phyloP scores from a whole-genome alignment of 30 jellyfish, hydroid and myxozoan species.

The Turritopsis dohrnii region DNA sequence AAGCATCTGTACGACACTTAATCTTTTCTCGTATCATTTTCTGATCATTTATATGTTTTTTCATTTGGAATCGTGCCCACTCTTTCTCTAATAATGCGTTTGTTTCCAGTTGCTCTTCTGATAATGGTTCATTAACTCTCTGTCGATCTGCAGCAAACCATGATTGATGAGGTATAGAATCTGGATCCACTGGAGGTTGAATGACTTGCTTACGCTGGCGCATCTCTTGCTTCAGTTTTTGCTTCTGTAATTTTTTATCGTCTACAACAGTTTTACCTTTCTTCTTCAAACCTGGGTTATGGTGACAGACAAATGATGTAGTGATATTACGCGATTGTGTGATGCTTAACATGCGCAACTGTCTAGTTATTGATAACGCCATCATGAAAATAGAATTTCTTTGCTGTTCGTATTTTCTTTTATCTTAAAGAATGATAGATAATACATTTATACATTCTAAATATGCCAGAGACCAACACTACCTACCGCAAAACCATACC shows the following conservation, averaged over 20 bases:
- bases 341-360: background rate
- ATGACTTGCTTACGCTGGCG: slow-evolving; percentile 52
- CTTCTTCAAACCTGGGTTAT: slow-evolving; percentile 73
- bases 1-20: slow-evolving; percentile 72
- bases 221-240: slow-evolving; percentile 54
- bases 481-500: too few relatives aligned
- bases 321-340: slow-evolving; percentile 21
- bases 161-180: slow-evolving; percentile 66
- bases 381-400: too few relatives aligned
- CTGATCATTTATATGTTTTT: slow-evolving; percentile 51
- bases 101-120: slow-evolving; percentile 53
- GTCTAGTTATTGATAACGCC: background rate
- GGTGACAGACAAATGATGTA: slow-evolving; percentile 37
- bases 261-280: slow-evolving; percentile 52
- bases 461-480: too few relatives aligned
- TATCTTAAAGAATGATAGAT: too few relatives aligned
- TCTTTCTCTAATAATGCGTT: slow-evolving; percentile 62
- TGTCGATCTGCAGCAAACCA: slow-evolving; percentile 52
- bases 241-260: slow-evolving; percentile 41
- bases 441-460: too few relatives aligned
- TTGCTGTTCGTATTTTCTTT: too few relatives aligned
- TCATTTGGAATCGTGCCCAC: slow-evolving; percentile 77
- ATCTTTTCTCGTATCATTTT: slow-evolving; percentile 49
- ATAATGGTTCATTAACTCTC: slow-evolving; percentile 36
- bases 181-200: slow-evolving; percentile 80